A percentile compares a stretch with the other conserved stretches of the same genome.
These are phyloP conservation scores for Brachionus manjavacas DNA, from an alignment of 1,140 invertebrate species.

Conservation along the genomic window DNA sequence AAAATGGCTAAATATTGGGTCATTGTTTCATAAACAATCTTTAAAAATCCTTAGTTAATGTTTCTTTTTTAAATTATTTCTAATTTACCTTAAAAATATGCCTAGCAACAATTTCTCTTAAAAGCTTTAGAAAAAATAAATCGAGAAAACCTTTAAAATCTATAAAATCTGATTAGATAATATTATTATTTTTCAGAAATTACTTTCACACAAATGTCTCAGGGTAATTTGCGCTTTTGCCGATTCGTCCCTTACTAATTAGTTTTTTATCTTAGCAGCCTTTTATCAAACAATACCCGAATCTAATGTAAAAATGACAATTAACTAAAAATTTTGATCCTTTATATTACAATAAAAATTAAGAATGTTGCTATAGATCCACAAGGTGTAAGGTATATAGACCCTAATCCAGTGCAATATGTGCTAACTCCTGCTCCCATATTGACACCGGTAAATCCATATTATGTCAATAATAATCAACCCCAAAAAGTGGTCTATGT, in stretches of 20 bases:
- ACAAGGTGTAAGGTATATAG: not conserved
- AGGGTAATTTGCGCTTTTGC: not conserved
- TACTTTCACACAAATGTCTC: not conserved
- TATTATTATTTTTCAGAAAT: not conserved
- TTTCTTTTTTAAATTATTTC: not conserved
- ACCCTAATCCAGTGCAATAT: not conserved
- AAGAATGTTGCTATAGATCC: not conserved
- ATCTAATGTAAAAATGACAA: not conserved
- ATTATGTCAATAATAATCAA: not conserved
- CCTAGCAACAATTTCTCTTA: not conserved
- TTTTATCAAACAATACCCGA: slow-evolving; percentile 37
- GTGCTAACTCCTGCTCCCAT: not conserved
- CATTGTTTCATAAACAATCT: not conserved
- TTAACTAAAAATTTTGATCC: not conserved
- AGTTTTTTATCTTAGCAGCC: not conserved
- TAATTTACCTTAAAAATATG: not conserved
- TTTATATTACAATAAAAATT: not conserved
- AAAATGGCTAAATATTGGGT: not conserved
- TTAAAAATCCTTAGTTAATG: not conserved
- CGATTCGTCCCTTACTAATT: not conserved
- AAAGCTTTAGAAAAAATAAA: not conserved
- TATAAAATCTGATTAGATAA: slow-evolving; percentile 7
- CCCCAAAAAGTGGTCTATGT: not conserved
- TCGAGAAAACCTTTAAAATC: not conserved
- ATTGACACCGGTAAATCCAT: not conserved